Evolutionary conservation across 2,888 invertebrate genomes (phyloP).

Genomic region (Dryocosmus kuriphilus): DNA sequence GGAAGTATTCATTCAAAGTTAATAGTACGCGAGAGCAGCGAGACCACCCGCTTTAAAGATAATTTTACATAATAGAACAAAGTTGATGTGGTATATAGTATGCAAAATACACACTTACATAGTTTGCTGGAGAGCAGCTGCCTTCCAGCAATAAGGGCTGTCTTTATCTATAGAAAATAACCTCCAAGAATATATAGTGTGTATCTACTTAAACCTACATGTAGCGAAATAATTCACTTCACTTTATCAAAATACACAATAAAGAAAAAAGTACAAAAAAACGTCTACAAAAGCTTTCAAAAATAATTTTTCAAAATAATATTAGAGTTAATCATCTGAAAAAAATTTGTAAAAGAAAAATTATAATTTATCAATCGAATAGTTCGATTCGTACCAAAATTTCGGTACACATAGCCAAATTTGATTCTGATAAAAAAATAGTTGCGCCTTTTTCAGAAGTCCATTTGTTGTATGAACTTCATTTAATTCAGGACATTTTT

Average conservation of each 20-base stretch:
- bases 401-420: too few relatives aligned
- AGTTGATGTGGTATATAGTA: conserved; percentile 6
- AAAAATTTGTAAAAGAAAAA: too few relatives aligned
- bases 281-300: too few relatives aligned
- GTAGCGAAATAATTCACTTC: neutral
- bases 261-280: too few relatives aligned
- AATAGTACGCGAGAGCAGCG: conserved; percentile 3
- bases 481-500: too few relatives aligned
- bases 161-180: conserved; percentile 25
- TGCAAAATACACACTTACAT: conserved; percentile 1
- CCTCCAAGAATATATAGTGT: neutral
- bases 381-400: too few relatives aligned
- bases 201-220: neutral
- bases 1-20: conserved; percentile 18
- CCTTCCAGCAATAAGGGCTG: conserved; percentile 19
- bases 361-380: neutral
- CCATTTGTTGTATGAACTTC: too few relatives aligned
- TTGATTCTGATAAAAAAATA: too few relatives aligned
- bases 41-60: conserved; percentile 36
- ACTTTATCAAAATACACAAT: neutral
- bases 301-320: too few relatives aligned
- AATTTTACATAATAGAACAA: conserved; percentile 15
- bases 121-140: conserved; percentile 30
- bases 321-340: too few relatives aligned
- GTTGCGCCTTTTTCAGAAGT: too few relatives aligned